Evolutionary conservation across 2,888 invertebrate species (phyloP).

Genomic region (Drosophila siamana): DNA sequence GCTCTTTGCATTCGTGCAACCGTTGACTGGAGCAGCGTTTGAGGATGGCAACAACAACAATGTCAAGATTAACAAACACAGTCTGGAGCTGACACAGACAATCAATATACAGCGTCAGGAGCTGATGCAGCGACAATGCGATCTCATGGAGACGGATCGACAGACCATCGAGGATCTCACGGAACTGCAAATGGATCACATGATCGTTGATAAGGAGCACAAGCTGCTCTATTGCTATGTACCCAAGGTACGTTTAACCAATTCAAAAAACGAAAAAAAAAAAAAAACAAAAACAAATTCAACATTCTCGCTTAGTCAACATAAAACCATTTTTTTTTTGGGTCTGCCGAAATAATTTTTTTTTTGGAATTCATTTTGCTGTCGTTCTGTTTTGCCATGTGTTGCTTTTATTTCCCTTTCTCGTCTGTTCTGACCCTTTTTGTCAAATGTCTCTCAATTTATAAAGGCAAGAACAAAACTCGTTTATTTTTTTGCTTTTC

Average conservation of each 20-base stretch:
- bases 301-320: conserved; percentile 22
- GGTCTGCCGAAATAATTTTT: conserved; percentile 13
- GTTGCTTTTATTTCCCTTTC: conserved; percentile 38
- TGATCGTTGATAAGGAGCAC: conserved; percentile 93
- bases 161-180: conserved; percentile 86
- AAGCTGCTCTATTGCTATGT: conserved; percentile 96
- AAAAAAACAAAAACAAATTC: not conserved
- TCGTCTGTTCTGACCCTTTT: conserved; percentile 19
- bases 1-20: conserved; percentile 51
- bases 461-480: conserved; percentile 27
- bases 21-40: conserved; percentile 72
- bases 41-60: conserved; percentile 85
- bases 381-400: conserved; percentile 38
- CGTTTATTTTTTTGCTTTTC: conserved; percentile 41
- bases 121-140: conserved; percentile 88
- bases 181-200: conserved; percentile 89
- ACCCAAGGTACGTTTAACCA: conserved; percentile 90
- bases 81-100: conserved; percentile 88
- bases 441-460: conserved; percentile 27
- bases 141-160: conserved; percentile 85
- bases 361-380: conserved; percentile 6
- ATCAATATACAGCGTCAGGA: conserved; percentile 89
- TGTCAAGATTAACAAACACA: conserved; percentile 85
- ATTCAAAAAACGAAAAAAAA: not conserved
- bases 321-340: conserved; percentile 1